Percentiles rank a stretch among this genome's conserved stretches.
Conservation (phyloP, 1,140 invertebrate genomes). For the Nomia melanderi region DNA sequence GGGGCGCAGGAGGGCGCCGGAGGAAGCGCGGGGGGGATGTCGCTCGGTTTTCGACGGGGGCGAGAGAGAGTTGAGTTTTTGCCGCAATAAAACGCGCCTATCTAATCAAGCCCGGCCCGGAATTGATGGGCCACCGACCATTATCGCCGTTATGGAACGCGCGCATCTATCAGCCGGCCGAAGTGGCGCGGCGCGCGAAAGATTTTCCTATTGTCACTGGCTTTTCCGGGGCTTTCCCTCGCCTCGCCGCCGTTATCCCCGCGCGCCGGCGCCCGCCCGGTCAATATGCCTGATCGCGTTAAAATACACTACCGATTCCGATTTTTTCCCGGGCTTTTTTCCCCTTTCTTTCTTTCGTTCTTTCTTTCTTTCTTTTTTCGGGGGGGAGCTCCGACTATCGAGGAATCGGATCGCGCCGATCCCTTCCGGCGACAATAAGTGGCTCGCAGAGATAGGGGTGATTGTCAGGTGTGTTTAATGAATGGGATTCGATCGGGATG, state of each 20-base stretch:
- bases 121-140: conserved; percentile 63
- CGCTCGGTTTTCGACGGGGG: conserved; percentile 63
- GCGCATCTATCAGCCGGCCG: conserved; percentile 54
- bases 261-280: background rate
- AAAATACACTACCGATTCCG: background rate
- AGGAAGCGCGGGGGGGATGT: too few relatives aligned
- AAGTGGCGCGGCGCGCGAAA: conserved; percentile 37
- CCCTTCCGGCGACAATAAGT: too few relatives aligned
- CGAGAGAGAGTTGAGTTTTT: conserved; percentile 58
- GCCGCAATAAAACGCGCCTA: conserved; percentile 71
- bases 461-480: too few relatives aligned
- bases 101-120: conserved; percentile 68
- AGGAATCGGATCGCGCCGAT: background rate
- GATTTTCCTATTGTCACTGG: conserved; percentile 51
- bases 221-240: conserved; percentile 26
- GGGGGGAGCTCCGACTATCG: too few relatives aligned
- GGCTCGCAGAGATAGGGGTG: too few relatives aligned
- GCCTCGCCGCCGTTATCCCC: conserved; percentile 8
- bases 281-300: conserved; percentile 28
- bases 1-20: background rate
- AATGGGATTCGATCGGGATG: too few relatives aligned
- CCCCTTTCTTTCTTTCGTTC: background rate
- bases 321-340: background rate
- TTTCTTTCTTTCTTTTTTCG: too few relatives aligned
- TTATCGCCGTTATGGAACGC: conserved; percentile 66